Conservation (phyloP, 1,140 invertebrate species). For the Telenomus remus region DNA sequence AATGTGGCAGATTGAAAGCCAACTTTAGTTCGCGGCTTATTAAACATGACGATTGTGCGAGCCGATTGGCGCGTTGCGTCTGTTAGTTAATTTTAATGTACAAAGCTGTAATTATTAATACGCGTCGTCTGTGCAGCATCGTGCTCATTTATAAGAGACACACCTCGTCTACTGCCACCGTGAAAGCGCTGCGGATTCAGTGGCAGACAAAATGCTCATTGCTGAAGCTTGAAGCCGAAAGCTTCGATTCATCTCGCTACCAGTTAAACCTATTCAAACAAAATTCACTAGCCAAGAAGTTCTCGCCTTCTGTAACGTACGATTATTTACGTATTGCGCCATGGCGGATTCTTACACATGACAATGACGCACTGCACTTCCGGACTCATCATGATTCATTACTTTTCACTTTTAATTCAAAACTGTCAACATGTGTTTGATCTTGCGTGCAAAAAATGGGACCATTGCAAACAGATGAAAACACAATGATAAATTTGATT, state of each 20-base stretch:
- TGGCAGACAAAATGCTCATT: constrained; percentile 31
- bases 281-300: constrained; percentile 33
- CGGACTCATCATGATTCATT: constrained; percentile 40
- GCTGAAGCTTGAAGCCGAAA: constrained; percentile 40
- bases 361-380: constrained; percentile 44
- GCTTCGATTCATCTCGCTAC: constrained; percentile 48
- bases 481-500: too few relatives aligned
- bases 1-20: constrained; percentile 44
- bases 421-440: too few relatives aligned
- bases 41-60: constrained; percentile 53
- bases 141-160: constrained; percentile 69
- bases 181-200: constrained; percentile 36
- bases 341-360: constrained; percentile 39
- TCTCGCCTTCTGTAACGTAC: constrained; percentile 38
- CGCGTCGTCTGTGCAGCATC: constrained; percentile 70
- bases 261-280: constrained; percentile 48
- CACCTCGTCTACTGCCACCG: constrained; percentile 53
- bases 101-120: constrained; percentile 75
- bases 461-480: too few relatives aligned
- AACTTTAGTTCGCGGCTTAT: constrained; percentile 59
- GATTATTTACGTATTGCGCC: constrained; percentile 30
- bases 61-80: constrained; percentile 44
- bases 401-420: background rate
- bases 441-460: too few relatives aligned
- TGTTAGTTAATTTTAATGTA: constrained; percentile 69